A percentile compares a stretch with the other conserved stretches of the same genome.
phyloP scores from a whole-genome alignment of 2,113 vertebrate species.

The Steatornis caripensis region DNA sequence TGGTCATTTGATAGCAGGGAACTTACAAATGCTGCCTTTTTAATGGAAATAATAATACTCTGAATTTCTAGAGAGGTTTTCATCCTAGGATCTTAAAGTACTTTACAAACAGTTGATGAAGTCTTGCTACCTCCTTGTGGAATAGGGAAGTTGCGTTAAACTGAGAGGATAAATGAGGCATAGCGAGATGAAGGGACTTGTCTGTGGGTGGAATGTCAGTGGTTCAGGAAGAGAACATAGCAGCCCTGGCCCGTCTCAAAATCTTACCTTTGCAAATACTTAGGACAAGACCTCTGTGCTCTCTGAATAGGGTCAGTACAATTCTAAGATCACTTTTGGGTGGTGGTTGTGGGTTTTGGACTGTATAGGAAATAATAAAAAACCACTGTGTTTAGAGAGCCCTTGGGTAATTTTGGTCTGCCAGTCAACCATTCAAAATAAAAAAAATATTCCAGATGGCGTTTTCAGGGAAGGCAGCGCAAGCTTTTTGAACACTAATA shows the following conservation, averaged over 20 bases:
- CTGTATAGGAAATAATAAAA: not conserved
- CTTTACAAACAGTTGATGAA: not conserved
- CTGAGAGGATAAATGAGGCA: not conserved
- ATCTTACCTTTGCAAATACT: not conserved
- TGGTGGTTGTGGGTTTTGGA: not conserved
- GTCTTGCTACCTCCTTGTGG: not conserved
- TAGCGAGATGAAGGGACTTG: not conserved
- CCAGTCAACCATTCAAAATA: not conserved
- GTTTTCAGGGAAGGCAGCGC: not conserved
- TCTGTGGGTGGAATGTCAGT: not conserved
- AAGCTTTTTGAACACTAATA: not conserved
- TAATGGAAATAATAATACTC: not conserved
- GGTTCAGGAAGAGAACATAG: not conserved
- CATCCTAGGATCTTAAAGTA: not conserved
- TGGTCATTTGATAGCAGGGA: not conserved
- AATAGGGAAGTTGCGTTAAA: not conserved
- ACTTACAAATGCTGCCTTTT: not conserved
- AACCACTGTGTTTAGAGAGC: not conserved
- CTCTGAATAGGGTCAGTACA: not conserved
- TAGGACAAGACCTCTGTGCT: not conserved
- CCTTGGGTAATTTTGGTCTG: not conserved
- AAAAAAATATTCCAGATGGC: slow-evolving; percentile 10
- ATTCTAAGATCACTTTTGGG: not conserved
- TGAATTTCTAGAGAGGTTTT: not conserved
- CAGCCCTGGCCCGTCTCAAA: not conserved